Percentiles rank a stretch among this genome's conserved stretches.
Conservation (phyloP, 2,888 invertebrate species). For the Platycheirus albimanus region DNA sequence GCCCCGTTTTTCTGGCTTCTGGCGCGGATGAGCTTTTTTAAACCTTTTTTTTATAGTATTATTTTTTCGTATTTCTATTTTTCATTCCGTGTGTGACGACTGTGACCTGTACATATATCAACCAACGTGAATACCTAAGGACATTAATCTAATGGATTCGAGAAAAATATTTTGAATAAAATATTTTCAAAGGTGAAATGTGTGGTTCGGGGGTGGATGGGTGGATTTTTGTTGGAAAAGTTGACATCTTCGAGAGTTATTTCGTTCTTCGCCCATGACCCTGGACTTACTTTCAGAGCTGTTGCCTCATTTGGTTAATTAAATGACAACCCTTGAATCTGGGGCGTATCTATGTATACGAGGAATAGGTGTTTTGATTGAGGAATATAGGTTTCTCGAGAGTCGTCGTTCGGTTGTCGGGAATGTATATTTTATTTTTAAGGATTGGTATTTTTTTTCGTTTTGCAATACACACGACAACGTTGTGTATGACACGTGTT, state of each 20-base stretch:
- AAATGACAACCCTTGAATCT: slow-evolving; percentile 51
- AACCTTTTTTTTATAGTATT: slow-evolving; percentile 25
- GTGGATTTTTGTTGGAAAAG: slow-evolving; percentile 17
- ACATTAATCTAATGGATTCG: slow-evolving; percentile 72
- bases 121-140: slow-evolving; percentile 52
- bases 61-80: too few species aligned
- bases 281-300: slow-evolving; percentile 46
- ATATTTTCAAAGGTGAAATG: slow-evolving; percentile 38
- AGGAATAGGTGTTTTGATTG: slow-evolving; percentile 32
- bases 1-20: not conserved
- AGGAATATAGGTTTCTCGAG: slow-evolving; percentile 35
- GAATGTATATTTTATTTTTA: too few species aligned
- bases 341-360: slow-evolving; percentile 2
- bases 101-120: slow-evolving; percentile 47
- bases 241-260: slow-evolving; percentile 58
- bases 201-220: slow-evolving; percentile 26
- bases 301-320: slow-evolving; percentile 65
- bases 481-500: slow-evolving; percentile 45
- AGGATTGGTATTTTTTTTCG: too few species aligned
- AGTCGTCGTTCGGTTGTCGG: too few species aligned
- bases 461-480: too few species aligned
- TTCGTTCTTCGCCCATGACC: slow-evolving; percentile 63
- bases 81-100: slow-evolving; percentile 58
- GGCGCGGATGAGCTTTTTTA: slow-evolving; percentile 21
- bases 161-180: slow-evolving; percentile 67